A percentile compares a stretch with the other conserved stretches of the same genome.
phyloP scores from a whole-genome alignment of 2,888 invertebrate species.

The Rhabditoides inermis region DNA sequence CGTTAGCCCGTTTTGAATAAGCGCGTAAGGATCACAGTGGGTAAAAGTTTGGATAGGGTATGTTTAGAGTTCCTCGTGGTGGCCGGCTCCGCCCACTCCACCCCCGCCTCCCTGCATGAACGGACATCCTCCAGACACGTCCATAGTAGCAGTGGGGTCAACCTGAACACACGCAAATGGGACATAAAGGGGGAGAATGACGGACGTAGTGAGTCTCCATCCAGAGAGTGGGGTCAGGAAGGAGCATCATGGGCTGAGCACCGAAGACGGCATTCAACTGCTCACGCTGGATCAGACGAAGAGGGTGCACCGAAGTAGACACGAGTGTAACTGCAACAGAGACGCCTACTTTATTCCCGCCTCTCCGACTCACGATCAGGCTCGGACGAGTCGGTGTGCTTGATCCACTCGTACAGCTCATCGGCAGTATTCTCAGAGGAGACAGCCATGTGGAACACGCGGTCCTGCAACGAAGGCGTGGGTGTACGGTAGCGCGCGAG shows the following conservation, averaged over 20 bases:
- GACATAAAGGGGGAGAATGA: neutral
- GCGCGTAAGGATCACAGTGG: too few relatives aligned
- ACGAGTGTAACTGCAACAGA: conserved; percentile 2
- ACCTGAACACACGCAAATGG: neutral
- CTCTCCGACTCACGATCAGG: conserved; percentile 6
- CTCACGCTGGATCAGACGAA: conserved; percentile 19
- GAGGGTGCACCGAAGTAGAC: conserved; percentile 3
- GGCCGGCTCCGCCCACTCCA: neutral
- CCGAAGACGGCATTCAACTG: conserved; percentile 37
- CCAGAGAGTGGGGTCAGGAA: conserved; percentile 38
- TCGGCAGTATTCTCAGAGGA: conserved; percentile 1
- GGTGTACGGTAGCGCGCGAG: too few relatives aligned
- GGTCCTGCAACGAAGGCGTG: too few relatives aligned
- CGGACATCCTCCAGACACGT: conserved; percentile 24
- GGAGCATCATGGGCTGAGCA: conserved; percentile 31
- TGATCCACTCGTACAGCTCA: conserved; percentile 5
- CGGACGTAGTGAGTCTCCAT: conserved; percentile 1
- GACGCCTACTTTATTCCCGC: too few relatives aligned
- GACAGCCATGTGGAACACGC: conserved; percentile 6
- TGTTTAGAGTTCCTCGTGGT: conserved; percentile 12
- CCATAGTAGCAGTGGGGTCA: too few relatives aligned
- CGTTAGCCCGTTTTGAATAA: neutral
- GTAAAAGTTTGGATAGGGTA: too few relatives aligned
- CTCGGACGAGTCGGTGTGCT: neutral
- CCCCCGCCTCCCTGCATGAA: conserved; percentile 27